A percentile compares a stretch with the other conserved stretches of the same genome.
Conservation (phyloP, 2,888 invertebrate genomes). For the Noctua pronuba region DNA sequence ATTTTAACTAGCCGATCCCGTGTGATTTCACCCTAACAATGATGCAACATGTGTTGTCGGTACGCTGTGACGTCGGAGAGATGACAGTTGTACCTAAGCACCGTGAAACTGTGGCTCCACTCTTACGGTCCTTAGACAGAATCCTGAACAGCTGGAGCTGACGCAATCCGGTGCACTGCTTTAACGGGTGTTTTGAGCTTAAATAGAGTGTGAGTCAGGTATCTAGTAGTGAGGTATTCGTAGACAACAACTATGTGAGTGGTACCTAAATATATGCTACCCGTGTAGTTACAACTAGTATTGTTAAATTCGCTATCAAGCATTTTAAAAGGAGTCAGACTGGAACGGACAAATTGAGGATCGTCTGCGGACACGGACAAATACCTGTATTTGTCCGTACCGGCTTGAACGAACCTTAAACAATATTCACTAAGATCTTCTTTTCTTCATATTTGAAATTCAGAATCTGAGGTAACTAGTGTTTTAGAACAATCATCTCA, state of each 20-base stretch:
- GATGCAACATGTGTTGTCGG: too few relatives aligned
- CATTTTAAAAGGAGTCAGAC: not conserved
- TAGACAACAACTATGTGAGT: not conserved
- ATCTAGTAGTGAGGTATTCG: conserved; percentile 9
- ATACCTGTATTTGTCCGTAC: not conserved
- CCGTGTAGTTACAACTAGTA: not conserved
- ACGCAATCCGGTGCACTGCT: too few relatives aligned
- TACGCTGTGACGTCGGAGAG: too few relatives aligned
- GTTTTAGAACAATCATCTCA: not conserved
- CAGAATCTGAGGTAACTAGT: not conserved
- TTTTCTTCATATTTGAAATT: not conserved
- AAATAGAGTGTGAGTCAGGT: conserved; percentile 1
- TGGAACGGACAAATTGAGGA: not conserved
- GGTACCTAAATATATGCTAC: not conserved
- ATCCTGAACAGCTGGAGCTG: too few relatives aligned
- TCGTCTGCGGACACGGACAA: not conserved
- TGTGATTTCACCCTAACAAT: too few relatives aligned
- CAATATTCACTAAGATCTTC: not conserved
- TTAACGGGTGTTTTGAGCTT: not conserved
- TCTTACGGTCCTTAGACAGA: too few relatives aligned
- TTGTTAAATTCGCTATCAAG: too few relatives aligned
- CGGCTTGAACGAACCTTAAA: not conserved
- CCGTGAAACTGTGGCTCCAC: too few relatives aligned
- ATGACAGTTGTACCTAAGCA: too few relatives aligned
- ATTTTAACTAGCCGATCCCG: too few relatives aligned